phyloP scores from a whole-genome alignment of 2,888 invertebrate species.

The Diachrysia chrysitis region DNA sequence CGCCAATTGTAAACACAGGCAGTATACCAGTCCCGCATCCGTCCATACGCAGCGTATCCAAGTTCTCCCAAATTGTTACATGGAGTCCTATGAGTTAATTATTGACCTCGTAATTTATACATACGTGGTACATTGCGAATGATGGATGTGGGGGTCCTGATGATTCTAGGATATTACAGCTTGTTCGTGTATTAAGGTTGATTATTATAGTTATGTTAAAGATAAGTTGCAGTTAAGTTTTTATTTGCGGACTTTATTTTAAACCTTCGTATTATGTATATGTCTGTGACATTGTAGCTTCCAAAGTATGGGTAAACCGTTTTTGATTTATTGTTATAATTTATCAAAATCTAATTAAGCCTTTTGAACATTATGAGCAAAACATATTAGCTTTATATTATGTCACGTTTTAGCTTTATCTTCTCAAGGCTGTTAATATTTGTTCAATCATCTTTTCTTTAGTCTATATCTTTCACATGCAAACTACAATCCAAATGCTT shows the following conservation, averaged over 20 bases:
- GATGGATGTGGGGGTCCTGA: constrained; percentile 11
- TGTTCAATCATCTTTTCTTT: too few relatives aligned
- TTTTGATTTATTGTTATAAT: too few relatives aligned
- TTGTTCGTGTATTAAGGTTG: not conserved
- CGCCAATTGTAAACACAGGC: not conserved
- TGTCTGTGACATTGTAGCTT: too few relatives aligned
- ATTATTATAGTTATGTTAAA: not conserved
- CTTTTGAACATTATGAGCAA: too few relatives aligned
- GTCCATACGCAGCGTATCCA: not conserved
- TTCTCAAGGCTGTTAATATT: too few relatives aligned
- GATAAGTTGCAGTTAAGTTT: not conserved
- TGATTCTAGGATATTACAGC: not conserved
- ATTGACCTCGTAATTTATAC: constrained; percentile 15
- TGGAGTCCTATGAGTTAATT: constrained; percentile 6
- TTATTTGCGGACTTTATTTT: too few relatives aligned
- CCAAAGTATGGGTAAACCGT: too few relatives aligned
- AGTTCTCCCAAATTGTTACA: constrained; percentile 10
- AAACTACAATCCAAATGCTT: not conserved
- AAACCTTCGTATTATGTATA: too few relatives aligned
- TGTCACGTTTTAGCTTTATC: too few relatives aligned
- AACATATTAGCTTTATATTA: too few relatives aligned
- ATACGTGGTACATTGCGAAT: not conserved
- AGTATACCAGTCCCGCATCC: not conserved
- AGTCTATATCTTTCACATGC: too few relatives aligned
- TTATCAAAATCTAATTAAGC: too few relatives aligned